Conservation (phyloP, 2,113 vertebrate genomes). For the Rallus limicola region DNA sequence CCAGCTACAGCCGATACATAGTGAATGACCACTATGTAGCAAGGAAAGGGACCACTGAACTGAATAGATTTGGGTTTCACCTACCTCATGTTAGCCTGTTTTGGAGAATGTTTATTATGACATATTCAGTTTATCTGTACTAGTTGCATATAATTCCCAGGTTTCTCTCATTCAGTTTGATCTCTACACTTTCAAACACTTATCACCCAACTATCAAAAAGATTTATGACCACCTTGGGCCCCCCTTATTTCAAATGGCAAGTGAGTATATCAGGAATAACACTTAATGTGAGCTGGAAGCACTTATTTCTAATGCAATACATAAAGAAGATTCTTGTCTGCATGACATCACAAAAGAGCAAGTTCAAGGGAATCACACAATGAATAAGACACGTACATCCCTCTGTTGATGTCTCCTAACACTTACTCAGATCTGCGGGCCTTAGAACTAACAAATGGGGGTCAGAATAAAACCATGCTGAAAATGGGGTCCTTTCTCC, state of each 20-base stretch:
- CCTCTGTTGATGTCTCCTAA: not conserved
- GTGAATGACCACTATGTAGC: not conserved
- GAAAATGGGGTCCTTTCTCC: not conserved
- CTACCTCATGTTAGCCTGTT: not conserved
- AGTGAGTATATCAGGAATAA: not conserved
- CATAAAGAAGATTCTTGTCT: not conserved
- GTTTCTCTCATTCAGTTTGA: not conserved
- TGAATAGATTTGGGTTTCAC: not conserved
- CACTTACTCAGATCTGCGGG: not conserved
- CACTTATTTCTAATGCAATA: not conserved
- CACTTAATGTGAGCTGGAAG: not conserved
- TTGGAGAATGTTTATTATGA: not conserved
- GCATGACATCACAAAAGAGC: not conserved
- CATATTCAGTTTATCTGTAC: not conserved
- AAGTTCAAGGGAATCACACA: not conserved
- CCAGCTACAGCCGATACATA: not conserved
- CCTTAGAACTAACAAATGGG: not conserved
- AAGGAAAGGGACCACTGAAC: not conserved
- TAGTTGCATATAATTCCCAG: not conserved
- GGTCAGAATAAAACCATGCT: not conserved
- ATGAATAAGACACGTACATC: not conserved
- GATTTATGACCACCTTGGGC: not conserved
- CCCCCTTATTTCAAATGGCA: not conserved
- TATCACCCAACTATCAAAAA: not conserved
- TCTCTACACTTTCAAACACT: not conserved